These are phyloP conservation scores for Lucifuga dentata DNA, from an alignment of 2,113 vertebrate genomes.

Conservation along the genomic window DNA sequence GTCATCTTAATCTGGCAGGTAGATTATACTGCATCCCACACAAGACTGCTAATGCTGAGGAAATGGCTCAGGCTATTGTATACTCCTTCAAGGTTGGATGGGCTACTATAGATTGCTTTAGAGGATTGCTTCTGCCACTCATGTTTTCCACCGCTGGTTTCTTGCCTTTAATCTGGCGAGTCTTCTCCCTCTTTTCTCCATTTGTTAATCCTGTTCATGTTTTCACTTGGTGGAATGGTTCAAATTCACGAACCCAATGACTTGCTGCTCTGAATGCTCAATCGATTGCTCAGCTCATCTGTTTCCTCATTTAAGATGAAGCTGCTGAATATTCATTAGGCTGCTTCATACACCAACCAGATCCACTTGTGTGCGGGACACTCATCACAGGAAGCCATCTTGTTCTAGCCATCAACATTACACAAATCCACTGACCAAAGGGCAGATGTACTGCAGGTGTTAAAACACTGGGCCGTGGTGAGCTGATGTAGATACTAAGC, in stretches of 20 bases:
- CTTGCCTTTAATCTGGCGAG: slow-evolving; percentile 61
- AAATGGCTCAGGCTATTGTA: slow-evolving; percentile 71
- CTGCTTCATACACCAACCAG: slow-evolving; percentile 14
- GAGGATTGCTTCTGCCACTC: slow-evolving; percentile 76
- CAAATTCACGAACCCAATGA: slow-evolving; percentile 38
- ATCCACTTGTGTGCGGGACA: slow-evolving; percentile 13
- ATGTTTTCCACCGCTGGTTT: slow-evolving; percentile 65
- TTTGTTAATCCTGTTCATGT: slow-evolving; percentile 44
- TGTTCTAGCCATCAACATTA: slow-evolving; percentile 12
- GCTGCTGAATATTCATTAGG: slow-evolving; percentile 50
- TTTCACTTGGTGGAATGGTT: slow-evolving; percentile 43
- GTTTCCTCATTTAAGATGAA: slow-evolving; percentile 6
- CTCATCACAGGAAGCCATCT: slow-evolving; percentile 28
- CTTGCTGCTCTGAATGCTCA: slow-evolving; percentile 25
- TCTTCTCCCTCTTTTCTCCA: slow-evolving; percentile 36
- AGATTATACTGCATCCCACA: slow-evolving; percentile 80
- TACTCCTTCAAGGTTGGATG: slow-evolving; percentile 75
- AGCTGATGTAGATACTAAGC: slow-evolving; percentile 38
- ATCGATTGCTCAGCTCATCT: slow-evolving; percentile 36
- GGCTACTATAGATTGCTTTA: slow-evolving; percentile 76
- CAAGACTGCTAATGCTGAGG: slow-evolving; percentile 74
- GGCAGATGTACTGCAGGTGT: slow-evolving; percentile 56
- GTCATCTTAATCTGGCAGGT: slow-evolving; percentile 85
- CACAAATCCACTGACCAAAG: slow-evolving; percentile 43
- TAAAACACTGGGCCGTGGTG: background rate